Base-by-base conservation (phyloP, 1,140 invertebrate genomes). In the Leguminivora glycinivorella region DNA sequence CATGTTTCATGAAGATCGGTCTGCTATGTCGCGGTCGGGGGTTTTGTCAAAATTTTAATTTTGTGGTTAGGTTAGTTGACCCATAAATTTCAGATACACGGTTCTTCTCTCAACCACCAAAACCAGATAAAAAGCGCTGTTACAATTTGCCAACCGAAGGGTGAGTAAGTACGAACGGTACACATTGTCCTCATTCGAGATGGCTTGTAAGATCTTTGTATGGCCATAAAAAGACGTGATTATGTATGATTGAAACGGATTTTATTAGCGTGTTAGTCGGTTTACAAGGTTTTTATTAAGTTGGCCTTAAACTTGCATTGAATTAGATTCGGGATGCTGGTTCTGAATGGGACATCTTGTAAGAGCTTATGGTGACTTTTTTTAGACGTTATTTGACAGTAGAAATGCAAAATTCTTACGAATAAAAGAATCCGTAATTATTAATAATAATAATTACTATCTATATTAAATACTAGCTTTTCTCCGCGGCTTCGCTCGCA, bases 201-300 rank as follows among this genome's bases (percentile, higher is more conserved):
- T 63, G 58, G 25, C 26, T n/a, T 29, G 58, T 63, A 63, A 63
- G 25, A 60, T 31, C 58, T 63, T 63, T 63, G 58, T 52, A 19
- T 22, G 47, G 2, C 47, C n/a, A 52, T 22, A 52, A 6, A 52
- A 52, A 52, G 47, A 19, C 19, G 10, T 43, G 40, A 43, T 43
- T 43, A 52, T 63, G 29, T 26, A 63, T 60, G 56, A 60, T 63
- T 31, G 58, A 63, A 63, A 29, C 17, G 58, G 31, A 29, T n/a
- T 63, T 31, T 63, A 63, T 63, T 63, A 34, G 58, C 25, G 58
- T 63, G 58, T 29, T 29, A 63, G 26, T 17, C 17, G 25, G 24
- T 60, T 63, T 63, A 63, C 58, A 63, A 29, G 58, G 47, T 52
- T 52, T 52, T 52, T 52, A 52, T 52, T 52, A 52, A 22, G 14